Conservation (phyloP, 2,797 vertebrate species). For the Valencia hispanica region DNA sequence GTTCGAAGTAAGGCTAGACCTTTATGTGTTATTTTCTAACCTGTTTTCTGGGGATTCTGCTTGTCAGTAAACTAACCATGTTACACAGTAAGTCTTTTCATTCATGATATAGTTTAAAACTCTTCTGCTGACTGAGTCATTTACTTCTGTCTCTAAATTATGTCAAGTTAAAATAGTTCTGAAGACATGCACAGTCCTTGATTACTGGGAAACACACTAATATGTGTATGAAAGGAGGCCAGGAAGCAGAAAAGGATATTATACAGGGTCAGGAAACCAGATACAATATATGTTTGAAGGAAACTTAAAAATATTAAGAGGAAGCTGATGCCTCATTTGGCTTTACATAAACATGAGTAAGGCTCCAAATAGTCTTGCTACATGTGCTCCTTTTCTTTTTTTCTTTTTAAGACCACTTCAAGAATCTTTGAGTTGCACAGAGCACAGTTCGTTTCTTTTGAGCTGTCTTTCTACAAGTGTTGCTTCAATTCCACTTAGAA, state of each 20-base stretch:
- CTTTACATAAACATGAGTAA: conserved; percentile 73
- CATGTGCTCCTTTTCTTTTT: conserved; percentile 50
- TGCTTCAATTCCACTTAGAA: neutral
- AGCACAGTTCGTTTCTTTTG: neutral
- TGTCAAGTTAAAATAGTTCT: conserved; percentile 16
- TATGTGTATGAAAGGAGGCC: conserved; percentile 54
- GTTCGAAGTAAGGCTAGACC: conserved; percentile 12
- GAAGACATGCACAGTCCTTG: conserved; percentile 57
- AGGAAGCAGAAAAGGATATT: conserved; percentile 62
- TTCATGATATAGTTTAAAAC: conserved; percentile 1
- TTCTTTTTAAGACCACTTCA: conserved; percentile 28
- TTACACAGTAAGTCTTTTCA: neutral
- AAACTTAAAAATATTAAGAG: conserved; percentile 85
- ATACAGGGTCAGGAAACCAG: conserved; percentile 66
- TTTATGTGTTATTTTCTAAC: conserved; percentile 47
- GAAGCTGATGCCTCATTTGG: conserved; percentile 79
- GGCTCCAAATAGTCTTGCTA: conserved; percentile 62
- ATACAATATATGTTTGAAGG: conserved; percentile 75
- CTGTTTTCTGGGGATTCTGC: conserved; percentile 15
- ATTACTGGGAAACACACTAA: conserved; percentile 50
- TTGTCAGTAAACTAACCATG: conserved; percentile 21
- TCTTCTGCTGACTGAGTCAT: conserved; percentile 11
- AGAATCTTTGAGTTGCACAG: conserved; percentile 22
- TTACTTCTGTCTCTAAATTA: conserved; percentile 17
- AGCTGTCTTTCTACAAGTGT: conserved; percentile 11